Evolutionary conservation across 2,797 vertebrate species (phyloP).

Genomic region (Cryptoprocta ferox): DNA sequence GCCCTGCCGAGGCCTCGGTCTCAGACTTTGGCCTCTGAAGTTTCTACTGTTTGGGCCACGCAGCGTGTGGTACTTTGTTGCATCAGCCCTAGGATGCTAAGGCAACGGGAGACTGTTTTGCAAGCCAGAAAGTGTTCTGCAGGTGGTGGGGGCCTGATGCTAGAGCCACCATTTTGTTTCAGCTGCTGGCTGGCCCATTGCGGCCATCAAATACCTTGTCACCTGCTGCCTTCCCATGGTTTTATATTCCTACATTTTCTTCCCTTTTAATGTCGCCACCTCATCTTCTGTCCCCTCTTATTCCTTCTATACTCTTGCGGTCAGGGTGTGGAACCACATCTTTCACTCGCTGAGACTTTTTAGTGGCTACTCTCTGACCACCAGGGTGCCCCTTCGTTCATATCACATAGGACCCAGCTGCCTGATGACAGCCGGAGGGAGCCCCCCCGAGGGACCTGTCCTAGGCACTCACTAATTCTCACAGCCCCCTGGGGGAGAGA

Average conservation of each 20-base stretch:
- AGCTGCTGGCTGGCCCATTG: neutral
- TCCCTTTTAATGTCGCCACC: neutral
- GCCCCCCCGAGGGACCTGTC: neutral
- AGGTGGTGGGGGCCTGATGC: neutral
- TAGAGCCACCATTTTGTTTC: neutral
- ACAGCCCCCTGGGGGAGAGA: no score
- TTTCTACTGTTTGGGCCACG: neutral
- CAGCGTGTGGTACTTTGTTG: neutral
- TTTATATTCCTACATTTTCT: neutral
- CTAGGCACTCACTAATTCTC: neutral
- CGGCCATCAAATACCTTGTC: no score
- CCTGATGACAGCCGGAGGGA: neutral
- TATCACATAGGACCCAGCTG: neutral
- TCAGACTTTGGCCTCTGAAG: neutral
- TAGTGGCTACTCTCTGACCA: neutral
- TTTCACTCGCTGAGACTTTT: neutral
- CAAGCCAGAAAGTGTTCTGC: neutral
- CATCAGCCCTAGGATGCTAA: neutral
- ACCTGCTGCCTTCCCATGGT: neutral
- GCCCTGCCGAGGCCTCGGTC: fast-evolving
- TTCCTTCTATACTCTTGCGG: neutral
- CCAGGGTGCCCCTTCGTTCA: neutral
- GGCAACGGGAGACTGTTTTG: neutral
- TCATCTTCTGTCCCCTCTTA: neutral
- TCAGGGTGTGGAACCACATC: no score